phyloP scores from a whole-genome alignment of 2,888 invertebrate species.

The Cosmopolites sordidus region DNA sequence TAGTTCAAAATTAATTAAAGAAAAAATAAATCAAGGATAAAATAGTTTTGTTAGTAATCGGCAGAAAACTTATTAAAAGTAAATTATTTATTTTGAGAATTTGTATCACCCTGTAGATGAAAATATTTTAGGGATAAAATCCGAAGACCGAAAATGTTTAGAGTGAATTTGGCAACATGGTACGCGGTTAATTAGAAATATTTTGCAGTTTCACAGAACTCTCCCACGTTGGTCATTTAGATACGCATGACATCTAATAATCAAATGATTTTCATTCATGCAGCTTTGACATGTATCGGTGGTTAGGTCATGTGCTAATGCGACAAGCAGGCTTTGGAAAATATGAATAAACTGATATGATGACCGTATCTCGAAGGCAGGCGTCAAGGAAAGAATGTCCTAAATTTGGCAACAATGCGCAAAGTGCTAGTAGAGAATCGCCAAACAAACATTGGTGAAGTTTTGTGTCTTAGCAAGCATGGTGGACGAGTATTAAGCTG shows the following conservation, averaged over 20 bases:
- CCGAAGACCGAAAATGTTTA: slow-evolving; percentile 3
- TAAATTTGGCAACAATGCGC: slow-evolving; percentile 24
- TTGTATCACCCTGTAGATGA: no score
- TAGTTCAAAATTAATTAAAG: no score
- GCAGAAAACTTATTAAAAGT: no score
- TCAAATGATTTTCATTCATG: slow-evolving; percentile 19
- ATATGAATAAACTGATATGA: neutral
- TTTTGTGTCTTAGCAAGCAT: slow-evolving; percentile 37
- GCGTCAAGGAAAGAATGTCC: slow-evolving; percentile 11
- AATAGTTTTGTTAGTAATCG: no score
- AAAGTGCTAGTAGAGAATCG: slow-evolving; percentile 32
- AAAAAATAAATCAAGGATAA: no score
- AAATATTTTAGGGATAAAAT: slow-evolving; percentile 1
- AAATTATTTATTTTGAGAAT: no score
- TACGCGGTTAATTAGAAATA: slow-evolving; percentile 11
- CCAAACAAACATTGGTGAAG: slow-evolving; percentile 39
- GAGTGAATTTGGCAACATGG: slow-evolving; percentile 8
- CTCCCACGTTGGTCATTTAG: slow-evolving; percentile 16
- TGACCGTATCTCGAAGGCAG: slow-evolving; percentile 1
- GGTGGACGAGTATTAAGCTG: slow-evolving; percentile 31
- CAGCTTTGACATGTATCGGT: slow-evolving; percentile 5
- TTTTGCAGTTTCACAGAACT: slow-evolving; percentile 9
- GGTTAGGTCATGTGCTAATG: slow-evolving; percentile 8
- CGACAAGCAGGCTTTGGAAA: slow-evolving; percentile 1
- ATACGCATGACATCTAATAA: slow-evolving; percentile 20